phyloP scores from a whole-genome alignment of 2,797 vertebrate species.

The Taenioides sp. region DNA sequence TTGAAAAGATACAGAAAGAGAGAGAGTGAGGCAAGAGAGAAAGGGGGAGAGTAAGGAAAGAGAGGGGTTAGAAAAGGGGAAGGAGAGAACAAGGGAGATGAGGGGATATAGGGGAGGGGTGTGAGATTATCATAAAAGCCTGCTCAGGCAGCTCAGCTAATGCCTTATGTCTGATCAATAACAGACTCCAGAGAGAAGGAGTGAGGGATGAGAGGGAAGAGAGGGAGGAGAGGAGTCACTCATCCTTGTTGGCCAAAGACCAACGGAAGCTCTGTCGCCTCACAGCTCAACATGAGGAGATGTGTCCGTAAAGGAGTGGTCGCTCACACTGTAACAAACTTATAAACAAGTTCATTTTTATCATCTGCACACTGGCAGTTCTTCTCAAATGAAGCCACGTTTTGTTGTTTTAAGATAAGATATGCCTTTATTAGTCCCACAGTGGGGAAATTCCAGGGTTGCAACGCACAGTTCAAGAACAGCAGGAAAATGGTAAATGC shows the following conservation, averaged over 20 bases:
- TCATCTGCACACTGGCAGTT: too few relatives aligned
- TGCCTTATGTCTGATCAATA: conserved; percentile 81
- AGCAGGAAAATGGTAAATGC: too few relatives aligned
- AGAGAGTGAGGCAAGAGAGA: too few relatives aligned
- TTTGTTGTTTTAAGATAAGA: too few relatives aligned
- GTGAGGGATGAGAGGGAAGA: conserved; percentile 52
- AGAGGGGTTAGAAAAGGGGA: conserved; percentile 57
- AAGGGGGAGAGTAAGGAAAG: too few relatives aligned
- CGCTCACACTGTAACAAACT: neutral
- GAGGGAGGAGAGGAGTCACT: conserved; percentile 55
- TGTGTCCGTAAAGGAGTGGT: neutral
- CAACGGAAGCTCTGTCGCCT: conserved; percentile 34
- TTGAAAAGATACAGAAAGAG: too few relatives aligned
- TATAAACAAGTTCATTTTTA: neutral
- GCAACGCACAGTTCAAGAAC: too few relatives aligned
- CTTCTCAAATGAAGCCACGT: too few relatives aligned
- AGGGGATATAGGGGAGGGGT: conserved; percentile 54
- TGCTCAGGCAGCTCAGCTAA: conserved; percentile 74
- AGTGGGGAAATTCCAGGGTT: too few relatives aligned
- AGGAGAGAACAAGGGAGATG: conserved; percentile 18
- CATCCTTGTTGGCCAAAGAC: conserved; percentile 39
- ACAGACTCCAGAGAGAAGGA: conserved; percentile 71
- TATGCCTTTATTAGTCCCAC: too few relatives aligned
- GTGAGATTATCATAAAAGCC: conserved; percentile 83
- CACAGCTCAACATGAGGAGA: neutral